Evolutionary conservation across 2,797 vertebrate genomes (phyloP), one percentile per base, ranked within the genome.

Genomic region (Poliocrania exsul): DNA sequence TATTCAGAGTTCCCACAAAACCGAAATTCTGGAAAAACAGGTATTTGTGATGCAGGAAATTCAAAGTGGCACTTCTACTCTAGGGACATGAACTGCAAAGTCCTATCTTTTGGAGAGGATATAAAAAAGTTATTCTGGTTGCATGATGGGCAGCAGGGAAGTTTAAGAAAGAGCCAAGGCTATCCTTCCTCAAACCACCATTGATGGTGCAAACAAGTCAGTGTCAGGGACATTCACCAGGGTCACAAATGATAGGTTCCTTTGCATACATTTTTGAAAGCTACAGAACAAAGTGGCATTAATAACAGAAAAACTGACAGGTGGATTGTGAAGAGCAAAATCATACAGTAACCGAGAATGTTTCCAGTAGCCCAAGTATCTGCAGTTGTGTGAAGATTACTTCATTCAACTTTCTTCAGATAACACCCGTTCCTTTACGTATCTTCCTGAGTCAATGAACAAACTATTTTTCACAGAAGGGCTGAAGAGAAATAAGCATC

Each of bases 391-490:
- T 53, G 47, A 93, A 67, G 29, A 80, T 80, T n/a, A 31, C 28
- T 84, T 70, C 4, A 35, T 57, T 82, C 28, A 13, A 1, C 69
- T 92, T 83, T 80, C 65, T 91, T 82, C 47, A 57, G 50, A 65
- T 73, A 89, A 62, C 40, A 40, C 31, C 26, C 26, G n/a, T 92
- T 86, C 40, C 40, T 94, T 90, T 88, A 81, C 14, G 6, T 46
- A 71, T 72, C 60, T 72, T 65, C 44, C 65, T 38, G 35, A 90
- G 84, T 62, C 77, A 47, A 50, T 33, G 44, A n/a, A 70, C 46
- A 46, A 86, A 66, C 25, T 91, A 40, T 87, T 92, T 94, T 81
- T 94, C 72, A 86, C 56, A 70, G 58, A 50, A 65, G 64, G 89
- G 46, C 81, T 86, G 86, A 66, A 31, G 35, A 88, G 33, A 88